phyloP scores from a whole-genome alignment of 2,888 invertebrate genomes.

The Tenthredo notha region DNA sequence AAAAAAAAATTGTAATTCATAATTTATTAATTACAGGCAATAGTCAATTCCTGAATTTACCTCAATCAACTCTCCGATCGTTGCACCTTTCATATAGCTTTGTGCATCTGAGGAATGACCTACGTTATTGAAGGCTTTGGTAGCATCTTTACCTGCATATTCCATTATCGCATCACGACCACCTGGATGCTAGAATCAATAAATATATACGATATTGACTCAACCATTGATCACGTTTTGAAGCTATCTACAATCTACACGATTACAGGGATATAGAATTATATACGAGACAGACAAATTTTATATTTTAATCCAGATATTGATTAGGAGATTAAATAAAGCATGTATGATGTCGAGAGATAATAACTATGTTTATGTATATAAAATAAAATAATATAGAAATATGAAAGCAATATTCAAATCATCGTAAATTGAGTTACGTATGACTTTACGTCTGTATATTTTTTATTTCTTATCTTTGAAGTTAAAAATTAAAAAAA shows the following conservation, averaged over 20 bases:
- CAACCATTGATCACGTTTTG: neutral
- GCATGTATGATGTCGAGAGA: neutral
- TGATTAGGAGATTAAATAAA: neutral
- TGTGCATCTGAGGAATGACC: slow-evolving; percentile 86
- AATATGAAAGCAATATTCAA: neutral
- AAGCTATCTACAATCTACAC: neutral
- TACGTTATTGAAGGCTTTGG: slow-evolving; percentile 83
- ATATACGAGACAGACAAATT: neutral
- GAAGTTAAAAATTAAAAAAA: neutral
- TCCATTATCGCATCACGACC: slow-evolving; percentile 83
- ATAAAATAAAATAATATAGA: neutral
- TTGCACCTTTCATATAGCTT: slow-evolving; percentile 80
- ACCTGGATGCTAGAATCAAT: slow-evolving; percentile 84
- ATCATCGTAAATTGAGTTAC: too few species aligned
- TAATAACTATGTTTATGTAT: too few species aligned
- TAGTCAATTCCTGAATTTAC: slow-evolving; percentile 75
- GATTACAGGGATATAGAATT: neutral
- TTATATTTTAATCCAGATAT: neutral
- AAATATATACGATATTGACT: neutral
- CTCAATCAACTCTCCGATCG: slow-evolving; percentile 85
- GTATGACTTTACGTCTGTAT: neutral
- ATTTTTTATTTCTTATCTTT: neutral
- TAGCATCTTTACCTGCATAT: slow-evolving; percentile 85
- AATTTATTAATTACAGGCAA: neutral
- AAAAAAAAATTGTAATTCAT: too few species aligned